Conservation (phyloP, 2,797 vertebrate species). For the Crossoptilon crossoptilon region DNA sequence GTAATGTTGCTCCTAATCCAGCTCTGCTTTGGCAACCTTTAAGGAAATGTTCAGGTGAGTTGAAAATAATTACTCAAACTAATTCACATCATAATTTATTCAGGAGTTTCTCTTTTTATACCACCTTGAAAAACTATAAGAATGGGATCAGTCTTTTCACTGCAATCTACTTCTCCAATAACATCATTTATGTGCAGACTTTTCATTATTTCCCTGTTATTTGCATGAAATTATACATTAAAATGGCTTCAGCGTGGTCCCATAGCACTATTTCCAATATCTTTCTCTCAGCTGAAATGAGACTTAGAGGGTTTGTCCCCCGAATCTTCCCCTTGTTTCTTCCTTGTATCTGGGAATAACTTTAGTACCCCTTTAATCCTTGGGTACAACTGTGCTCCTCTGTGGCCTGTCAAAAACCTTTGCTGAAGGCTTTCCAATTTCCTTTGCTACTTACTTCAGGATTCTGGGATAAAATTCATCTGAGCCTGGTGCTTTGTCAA, state of each 20-base stretch:
- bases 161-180: not conserved
- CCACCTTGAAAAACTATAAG: not conserved
- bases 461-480: slow-evolving; percentile 67
- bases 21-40: not conserved
- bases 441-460: slow-evolving; percentile 62
- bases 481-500: slow-evolving; percentile 67
- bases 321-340: slow-evolving; percentile 36
- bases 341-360: slow-evolving; percentile 31
- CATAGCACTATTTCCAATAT: slow-evolving; percentile 54
- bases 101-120: not conserved
- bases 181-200: not conserved
- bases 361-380: slow-evolving; percentile 36
- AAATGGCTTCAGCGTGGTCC: not conserved
- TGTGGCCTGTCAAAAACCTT: slow-evolving; percentile 54
- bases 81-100: not conserved
- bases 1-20: not conserved
- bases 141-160: not conserved
- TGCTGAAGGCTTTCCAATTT: slow-evolving; percentile 59
- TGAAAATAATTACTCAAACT: not conserved
- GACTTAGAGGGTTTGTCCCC: not conserved
- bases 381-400: slow-evolving; percentile 12
- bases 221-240: slow-evolving; percentile 17
- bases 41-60: not conserved
- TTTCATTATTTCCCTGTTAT: not conserved
- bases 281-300: slow-evolving; percentile 34